Conservation (phyloP, 2,113 vertebrate species). For the Dunckerocampus dactyliophorus region DNA sequence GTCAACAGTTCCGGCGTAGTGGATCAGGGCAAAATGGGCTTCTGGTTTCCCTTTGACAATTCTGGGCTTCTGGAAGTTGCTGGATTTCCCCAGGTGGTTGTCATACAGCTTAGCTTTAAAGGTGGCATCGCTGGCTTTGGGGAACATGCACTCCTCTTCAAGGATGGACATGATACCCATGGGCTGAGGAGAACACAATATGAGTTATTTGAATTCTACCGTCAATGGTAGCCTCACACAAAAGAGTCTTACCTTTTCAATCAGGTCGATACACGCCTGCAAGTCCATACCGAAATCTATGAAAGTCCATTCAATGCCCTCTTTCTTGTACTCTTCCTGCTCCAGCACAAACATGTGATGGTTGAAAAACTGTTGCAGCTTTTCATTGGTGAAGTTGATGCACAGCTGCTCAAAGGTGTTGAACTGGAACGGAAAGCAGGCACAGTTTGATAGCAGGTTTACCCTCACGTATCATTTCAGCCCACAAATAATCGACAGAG, state of each 20-base stretch:
- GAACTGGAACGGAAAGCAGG: conserved; percentile 26
- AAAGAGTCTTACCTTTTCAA: conserved; percentile 78
- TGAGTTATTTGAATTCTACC: background rate
- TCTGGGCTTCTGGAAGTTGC: conserved; percentile 81
- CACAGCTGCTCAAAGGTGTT: conserved; percentile 75
- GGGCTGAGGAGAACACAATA: conserved; percentile 51
- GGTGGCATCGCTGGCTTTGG: conserved; percentile 69
- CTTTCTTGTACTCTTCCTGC: conserved; percentile 75
- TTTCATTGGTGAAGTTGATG: conserved; percentile 80
- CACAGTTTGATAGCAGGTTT: background rate
- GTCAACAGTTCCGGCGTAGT: conserved; percentile 85
- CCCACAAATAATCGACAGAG: background rate
- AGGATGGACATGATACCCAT: conserved; percentile 82
- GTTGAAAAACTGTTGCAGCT: conserved; percentile 78
- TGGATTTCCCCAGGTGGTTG: conserved; percentile 73
- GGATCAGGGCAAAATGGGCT: conserved; percentile 78
- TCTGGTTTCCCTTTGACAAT: conserved; percentile 78
- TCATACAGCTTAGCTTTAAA: conserved; percentile 81
- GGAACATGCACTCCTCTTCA: conserved; percentile 79
- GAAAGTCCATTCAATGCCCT: conserved; percentile 71
- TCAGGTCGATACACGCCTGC: conserved; percentile 81
- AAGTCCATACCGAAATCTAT: conserved; percentile 83
- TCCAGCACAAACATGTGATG: conserved; percentile 76
- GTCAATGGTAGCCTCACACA: background rate
- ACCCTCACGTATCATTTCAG: too few species aligned